Conservation (phyloP, 1,140 invertebrate species). For the Anoplophora glabripennis region DNA sequence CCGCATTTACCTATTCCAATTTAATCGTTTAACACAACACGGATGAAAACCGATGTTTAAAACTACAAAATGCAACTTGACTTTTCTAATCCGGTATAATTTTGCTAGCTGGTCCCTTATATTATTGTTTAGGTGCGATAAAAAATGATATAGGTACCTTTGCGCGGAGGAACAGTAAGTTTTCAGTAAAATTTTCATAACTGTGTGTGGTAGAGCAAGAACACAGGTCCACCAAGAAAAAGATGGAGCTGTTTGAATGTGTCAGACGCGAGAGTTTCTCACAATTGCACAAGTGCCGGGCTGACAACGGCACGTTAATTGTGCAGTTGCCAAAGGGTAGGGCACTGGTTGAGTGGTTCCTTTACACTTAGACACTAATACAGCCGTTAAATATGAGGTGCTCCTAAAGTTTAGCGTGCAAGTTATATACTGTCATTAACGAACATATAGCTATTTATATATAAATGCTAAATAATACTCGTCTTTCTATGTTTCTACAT, state of each 20-base stretch:
- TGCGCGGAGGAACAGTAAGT: no score
- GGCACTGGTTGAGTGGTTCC: slow-evolving; percentile 18
- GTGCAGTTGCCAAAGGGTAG: slow-evolving; percentile 14
- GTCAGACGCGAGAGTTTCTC: slow-evolving; percentile 15
- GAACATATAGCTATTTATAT: slow-evolving; percentile 37
- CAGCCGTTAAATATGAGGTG: slow-evolving; percentile 39
- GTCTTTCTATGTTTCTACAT: slow-evolving; percentile 31
- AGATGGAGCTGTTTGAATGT: background rate
- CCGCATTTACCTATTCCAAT: no score
- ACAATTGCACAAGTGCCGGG: slow-evolving; percentile 24
- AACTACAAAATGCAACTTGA: no score
- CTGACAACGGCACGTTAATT: slow-evolving; percentile 14
- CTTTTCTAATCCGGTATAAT: no score
- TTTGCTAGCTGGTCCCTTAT: no score
- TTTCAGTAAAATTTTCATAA: no score
- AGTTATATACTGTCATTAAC: slow-evolving; percentile 34
- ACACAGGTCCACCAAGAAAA: no score
- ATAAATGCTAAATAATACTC: slow-evolving; percentile 37
- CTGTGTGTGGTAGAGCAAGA: no score
- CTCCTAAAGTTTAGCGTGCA: slow-evolving; percentile 39
- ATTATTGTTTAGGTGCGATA: no score
- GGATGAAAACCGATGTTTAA: no score
- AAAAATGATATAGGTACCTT: no score
- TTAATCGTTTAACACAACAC: no score
- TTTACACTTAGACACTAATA: slow-evolving; percentile 39